Conservation (phyloP, 1,140 invertebrate species). For the Apis dorsata region DNA sequence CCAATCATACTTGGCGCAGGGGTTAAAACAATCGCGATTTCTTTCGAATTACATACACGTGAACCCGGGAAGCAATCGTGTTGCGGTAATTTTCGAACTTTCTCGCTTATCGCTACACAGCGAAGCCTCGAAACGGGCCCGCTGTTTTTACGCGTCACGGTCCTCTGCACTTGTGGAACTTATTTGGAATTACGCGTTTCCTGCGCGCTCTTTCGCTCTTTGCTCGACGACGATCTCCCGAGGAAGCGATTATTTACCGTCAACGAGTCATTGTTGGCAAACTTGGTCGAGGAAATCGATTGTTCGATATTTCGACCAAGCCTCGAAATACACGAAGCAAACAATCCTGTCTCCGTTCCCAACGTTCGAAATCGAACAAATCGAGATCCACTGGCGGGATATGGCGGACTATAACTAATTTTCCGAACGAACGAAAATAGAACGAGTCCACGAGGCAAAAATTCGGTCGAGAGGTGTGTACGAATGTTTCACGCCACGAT, state of each 20-base stretch:
- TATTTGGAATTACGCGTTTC: slow-evolving; percentile 57
- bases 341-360: not conserved
- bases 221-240: slow-evolving; percentile 26
- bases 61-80: too few relatives aligned
- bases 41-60: too few relatives aligned
- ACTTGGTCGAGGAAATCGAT: slow-evolving; percentile 1
- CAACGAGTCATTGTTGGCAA: not conserved
- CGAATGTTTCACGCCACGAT: not conserved
- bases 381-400: not conserved
- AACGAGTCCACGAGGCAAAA: not conserved
- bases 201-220: slow-evolving; percentile 39
- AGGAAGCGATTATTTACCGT: slow-evolving; percentile 37
- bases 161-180: slow-evolving; percentile 53
- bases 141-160: slow-evolving; percentile 44
- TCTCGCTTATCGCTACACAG: not conserved
- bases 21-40: too few relatives aligned
- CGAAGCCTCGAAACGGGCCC: not conserved
- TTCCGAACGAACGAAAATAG: not conserved
- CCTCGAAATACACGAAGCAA: not conserved
- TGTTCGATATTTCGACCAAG: not conserved
- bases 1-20: too few relatives aligned
- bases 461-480: not conserved
- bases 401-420: not conserved
- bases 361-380: not conserved
- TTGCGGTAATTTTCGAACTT: not conserved